Conservation (phyloP, 2,888 invertebrate genomes). For the Lucinisca nassula region DNA sequence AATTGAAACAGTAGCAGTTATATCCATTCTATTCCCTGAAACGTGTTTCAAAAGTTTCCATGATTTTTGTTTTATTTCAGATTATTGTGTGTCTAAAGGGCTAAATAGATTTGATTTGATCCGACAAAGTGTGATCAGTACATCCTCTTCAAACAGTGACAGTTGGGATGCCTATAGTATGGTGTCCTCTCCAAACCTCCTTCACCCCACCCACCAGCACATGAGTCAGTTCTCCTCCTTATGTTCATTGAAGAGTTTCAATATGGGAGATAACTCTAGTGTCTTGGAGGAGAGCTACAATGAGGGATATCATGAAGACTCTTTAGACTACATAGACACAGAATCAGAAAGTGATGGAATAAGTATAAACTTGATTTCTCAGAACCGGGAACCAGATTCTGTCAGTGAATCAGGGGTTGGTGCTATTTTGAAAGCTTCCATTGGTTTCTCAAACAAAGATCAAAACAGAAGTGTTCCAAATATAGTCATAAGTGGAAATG, state of each 20-base stretch:
- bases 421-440: neutral
- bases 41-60: too few relatives aligned
- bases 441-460: neutral
- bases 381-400: neutral
- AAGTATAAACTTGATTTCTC: neutral
- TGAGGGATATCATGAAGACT: constrained; percentile 28
- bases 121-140: constrained; percentile 74
- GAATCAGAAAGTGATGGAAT: constrained; percentile 68
- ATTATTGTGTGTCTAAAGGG: constrained; percentile 59
- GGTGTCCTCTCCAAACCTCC: constrained; percentile 73
- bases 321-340: constrained; percentile 65
- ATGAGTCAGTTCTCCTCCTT: constrained; percentile 54
- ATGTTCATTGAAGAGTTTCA: constrained; percentile 59
- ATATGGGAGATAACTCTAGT: constrained; percentile 62
- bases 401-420: constrained; percentile 2
- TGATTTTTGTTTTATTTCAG: too few relatives aligned
- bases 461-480: constrained; percentile 13
- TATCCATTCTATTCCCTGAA: too few relatives aligned
- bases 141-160: constrained; percentile 71
- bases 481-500: constrained; percentile 16
- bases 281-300: constrained; percentile 53
- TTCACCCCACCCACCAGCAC: constrained; percentile 3
- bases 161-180: constrained; percentile 82
- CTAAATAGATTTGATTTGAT: constrained; percentile 72
- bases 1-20: too few relatives aligned